Conservation (phyloP, 2,888 invertebrate genomes). For the Meta bourneti region DNA sequence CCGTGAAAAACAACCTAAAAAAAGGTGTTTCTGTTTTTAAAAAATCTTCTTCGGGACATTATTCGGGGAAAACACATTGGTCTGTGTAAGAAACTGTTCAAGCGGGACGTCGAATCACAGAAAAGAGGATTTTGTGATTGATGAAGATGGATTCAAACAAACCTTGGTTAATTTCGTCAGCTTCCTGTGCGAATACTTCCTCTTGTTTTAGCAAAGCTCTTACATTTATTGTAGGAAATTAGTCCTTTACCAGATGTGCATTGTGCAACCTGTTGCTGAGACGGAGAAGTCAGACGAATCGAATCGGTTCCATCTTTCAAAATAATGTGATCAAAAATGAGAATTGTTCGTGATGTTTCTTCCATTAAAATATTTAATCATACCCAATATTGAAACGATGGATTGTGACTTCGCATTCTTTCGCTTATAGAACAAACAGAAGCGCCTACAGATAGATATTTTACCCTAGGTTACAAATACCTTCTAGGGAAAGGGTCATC, state of each 20-base stretch:
- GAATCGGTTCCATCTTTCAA: neutral
- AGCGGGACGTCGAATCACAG: slow-evolving; percentile 31
- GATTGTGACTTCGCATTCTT: too few relatives aligned
- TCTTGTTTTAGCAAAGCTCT: neutral
- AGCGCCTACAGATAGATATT: too few relatives aligned
- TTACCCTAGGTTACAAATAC: too few relatives aligned
- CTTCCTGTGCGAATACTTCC: slow-evolving; percentile 45
- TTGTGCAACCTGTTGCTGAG: neutral
- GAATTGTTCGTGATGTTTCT: neutral
- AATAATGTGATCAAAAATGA: neutral
- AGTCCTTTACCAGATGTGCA: neutral
- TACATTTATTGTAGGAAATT: slow-evolving; percentile 5
- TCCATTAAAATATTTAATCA: too few relatives aligned
- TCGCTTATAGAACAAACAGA: too few relatives aligned
- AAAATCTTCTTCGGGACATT: too few relatives aligned
- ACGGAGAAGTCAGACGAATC: neutral
- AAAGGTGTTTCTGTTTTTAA: too few relatives aligned
- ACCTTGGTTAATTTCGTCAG: slow-evolving; percentile 52
- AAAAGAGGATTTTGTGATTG: slow-evolving; percentile 45
- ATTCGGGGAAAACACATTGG: neutral
- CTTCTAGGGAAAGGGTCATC: too few relatives aligned
- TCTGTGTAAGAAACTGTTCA: slow-evolving; percentile 44
- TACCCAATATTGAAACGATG: too few relatives aligned
- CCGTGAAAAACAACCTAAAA: too few relatives aligned
- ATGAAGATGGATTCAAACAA: slow-evolving; percentile 62